Conservation (phyloP, 2,888 invertebrate species). For the Perdita meconis region DNA sequence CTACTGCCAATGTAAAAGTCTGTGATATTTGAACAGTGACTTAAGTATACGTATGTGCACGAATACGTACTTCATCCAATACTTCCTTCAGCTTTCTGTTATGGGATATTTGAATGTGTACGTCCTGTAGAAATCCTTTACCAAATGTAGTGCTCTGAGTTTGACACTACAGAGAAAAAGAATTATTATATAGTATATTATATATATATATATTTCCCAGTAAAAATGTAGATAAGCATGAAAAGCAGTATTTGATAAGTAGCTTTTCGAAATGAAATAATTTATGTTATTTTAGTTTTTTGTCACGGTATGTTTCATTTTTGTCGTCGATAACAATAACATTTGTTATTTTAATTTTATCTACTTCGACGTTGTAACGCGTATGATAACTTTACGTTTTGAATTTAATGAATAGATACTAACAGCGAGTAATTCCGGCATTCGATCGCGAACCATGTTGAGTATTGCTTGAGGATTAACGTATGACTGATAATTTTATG, state of each 20-base stretch:
- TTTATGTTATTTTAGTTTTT: constrained; percentile 9
- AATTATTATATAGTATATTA: constrained; percentile 13
- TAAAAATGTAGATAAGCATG: background rate
- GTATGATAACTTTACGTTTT: background rate
- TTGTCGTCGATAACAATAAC: constrained; percentile 1
- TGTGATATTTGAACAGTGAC: constrained; percentile 48
- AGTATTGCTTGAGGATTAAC: constrained; percentile 56
- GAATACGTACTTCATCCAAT: constrained; percentile 79
- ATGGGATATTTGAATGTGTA: constrained; percentile 75
- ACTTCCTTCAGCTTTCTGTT: constrained; percentile 79
- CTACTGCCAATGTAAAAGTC: constrained; percentile 44
- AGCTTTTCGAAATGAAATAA: background rate
- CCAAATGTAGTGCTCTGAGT: constrained; percentile 73
- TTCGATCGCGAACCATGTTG: constrained; percentile 82
- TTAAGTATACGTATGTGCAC: constrained; percentile 32
- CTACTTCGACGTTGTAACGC: background rate
- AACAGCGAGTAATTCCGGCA: constrained; percentile 81
- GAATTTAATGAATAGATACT: constrained; percentile 67
- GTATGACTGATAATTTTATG: constrained; percentile 66
- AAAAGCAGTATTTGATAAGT: constrained; percentile 21
- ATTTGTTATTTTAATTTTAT: background rate
- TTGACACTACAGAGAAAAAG: constrained; percentile 66
- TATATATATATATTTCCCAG: constrained; percentile 3
- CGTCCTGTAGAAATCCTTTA: constrained; percentile 77
- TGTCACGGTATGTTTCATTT: background rate